Evolutionary conservation across 2,888 invertebrate species (phyloP), one percentile per base, ranked within the genome.

Genomic region (Drosophila vallismaia): DNA sequence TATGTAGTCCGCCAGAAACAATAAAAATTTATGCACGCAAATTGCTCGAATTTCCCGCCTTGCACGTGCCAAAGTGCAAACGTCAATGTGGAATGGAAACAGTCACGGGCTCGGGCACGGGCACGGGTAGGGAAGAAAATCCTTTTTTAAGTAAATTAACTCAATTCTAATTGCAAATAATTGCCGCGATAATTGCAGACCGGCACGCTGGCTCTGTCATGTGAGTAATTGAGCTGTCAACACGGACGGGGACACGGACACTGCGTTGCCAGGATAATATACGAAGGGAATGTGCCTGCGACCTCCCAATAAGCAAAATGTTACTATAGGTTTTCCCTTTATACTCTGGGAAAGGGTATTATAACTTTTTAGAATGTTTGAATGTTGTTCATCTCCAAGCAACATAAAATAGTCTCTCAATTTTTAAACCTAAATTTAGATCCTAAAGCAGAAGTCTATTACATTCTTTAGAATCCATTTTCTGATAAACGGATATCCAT

Each of bases 161-260:
- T 79, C 79, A 84, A 76, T 82, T 78, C 73, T 74, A 87, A 84
- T 87, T 87, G 68, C 74, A 77, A 82, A 87, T 85, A 87, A 87
- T 87, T 85, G 83, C 77, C 52, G 69, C 74, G 82, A 82, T 87
- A 84, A 84, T 85, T 85, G 75, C 77, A 28, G 28, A 55, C 50
- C 33, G 55, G 57, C 84, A 84, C 82, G 84, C 85, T 29, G 62
- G 49, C 64, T 64, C 48, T 66, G 72, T 75, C 84, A 86, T 68
- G 71, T 57, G 59, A 48, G 60, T 82, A 82, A 82, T 83, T 82
- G 86, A 82, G 81, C 80, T 83, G 84, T 86, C 84, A 77, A 73
- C 80, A 66, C 58, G 49, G 52, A 19, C 19, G 48, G 57, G 46
- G 52, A 52, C 66, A 57, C 29, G 19, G 19, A 19, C 29, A 12